phyloP scores from a whole-genome alignment of 30 jellyfish, hydroid and myxozoan species.

The Chrysaora quinquecirrha region DNA sequence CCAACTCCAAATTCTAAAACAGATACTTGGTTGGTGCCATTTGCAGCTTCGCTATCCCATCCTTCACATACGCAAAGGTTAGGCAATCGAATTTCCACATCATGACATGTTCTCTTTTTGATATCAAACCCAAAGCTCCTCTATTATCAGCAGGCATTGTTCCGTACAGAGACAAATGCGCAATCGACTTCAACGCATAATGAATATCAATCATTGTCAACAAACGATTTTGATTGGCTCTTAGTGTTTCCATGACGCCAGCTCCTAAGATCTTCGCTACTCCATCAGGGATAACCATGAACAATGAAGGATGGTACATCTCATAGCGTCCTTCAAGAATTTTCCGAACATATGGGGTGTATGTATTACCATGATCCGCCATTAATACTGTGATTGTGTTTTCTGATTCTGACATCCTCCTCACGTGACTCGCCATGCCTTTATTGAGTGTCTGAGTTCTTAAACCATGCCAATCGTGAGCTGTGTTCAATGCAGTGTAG shows the following conservation, averaged over 20 bases:
- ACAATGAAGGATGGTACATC: conserved; percentile 89
- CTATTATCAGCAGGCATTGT: conserved; percentile 20
- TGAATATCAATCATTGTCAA: conserved; percentile 75
- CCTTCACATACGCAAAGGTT: conserved; percentile 86
- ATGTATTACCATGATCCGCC: conserved; percentile 95
- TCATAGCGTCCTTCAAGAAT: conserved; percentile 74
- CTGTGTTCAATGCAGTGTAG: conserved; percentile 72
- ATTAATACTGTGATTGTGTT: conserved; percentile 78
- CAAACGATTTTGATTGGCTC: conserved; percentile 78
- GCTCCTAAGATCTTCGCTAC: conserved; percentile 60
- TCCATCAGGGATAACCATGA: conserved; percentile 76
- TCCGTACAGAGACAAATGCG: conserved; percentile 14
- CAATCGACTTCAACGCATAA: conserved; percentile 53
- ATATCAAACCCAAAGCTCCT: conserved; percentile 61
- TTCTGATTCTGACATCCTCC: conserved; percentile 23
- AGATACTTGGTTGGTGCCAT: conserved; percentile 54
- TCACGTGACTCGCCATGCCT: conserved; percentile 50
- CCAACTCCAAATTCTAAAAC: conserved; percentile 86
- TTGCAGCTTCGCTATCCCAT: conserved; percentile 66
- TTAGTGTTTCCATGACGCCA: conserved; percentile 55
- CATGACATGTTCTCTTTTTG: conserved; percentile 66
- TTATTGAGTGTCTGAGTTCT: conserved; percentile 79
- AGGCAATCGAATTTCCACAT: conserved; percentile 70
- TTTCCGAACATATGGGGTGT: conserved; percentile 63
- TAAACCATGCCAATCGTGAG: conserved; percentile 85